Base-by-base conservation (phyloP, 2,113 vertebrate genomes). In the Dipodomys spectabilis region DNA sequence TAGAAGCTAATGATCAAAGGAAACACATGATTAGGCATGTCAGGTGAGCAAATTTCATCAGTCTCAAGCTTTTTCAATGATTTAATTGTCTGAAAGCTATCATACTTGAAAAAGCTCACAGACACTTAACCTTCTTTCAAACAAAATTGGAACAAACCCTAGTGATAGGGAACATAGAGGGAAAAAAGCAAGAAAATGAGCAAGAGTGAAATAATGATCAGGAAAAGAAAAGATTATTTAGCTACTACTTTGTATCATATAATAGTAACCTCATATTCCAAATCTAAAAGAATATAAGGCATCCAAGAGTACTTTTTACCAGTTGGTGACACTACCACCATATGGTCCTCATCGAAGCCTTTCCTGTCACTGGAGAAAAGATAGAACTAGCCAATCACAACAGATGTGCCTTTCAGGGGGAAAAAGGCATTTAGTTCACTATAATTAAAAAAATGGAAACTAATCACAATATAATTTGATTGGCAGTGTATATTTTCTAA, bases 1-100 rank as follows among this genome's bases (percentile, higher is more conserved):
- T 77, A 82, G 85, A 82, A 82, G 57, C 8, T 35, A 72, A 27
- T 73, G 90, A 86, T 96, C 78, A 93, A 71, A 95, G 68, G 64
- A 91, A 88, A 85, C 12, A 30, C 16, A 7, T 32, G 49, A 93
- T 95, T 90, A 82, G 73, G 89, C 49, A 32, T 89, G 92, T 88
- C 90, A 88, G 62, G 28, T 88, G 32, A 84, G 60, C 86, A 80
- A 89, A 93, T 79, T 84, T 74, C 82, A 75, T 88, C 12, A 44
- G 32, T 35, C 11, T 75, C 28, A 6, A 39, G 25, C 22, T 87
- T 64, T 30, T 87, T 90, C 27, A 9, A 79, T 30, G 88, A 82
- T 45, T 78, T 39, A 81, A 92, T 91, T 78, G 23, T 92, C 19
- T 68, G 90, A 75, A 94, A 92, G n/a, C 12, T 5, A 16, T 1